Evolutionary conservation across 2,888 invertebrate species (phyloP), one percentile per base, ranked within the genome.

Genomic region (Lithosia quadra): DNA sequence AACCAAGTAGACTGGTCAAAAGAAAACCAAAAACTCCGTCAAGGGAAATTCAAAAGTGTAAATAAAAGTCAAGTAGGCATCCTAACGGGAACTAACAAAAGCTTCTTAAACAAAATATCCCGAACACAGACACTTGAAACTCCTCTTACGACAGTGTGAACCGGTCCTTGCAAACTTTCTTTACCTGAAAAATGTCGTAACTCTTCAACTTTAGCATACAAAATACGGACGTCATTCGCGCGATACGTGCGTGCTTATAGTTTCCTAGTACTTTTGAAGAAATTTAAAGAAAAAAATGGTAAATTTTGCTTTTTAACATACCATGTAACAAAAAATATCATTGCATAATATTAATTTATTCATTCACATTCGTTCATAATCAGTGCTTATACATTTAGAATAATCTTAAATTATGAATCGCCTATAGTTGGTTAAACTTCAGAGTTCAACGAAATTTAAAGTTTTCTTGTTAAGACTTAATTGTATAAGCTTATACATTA

Each of bases 391-490:
- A 0, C 15, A 15, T 15, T 39, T 39, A 13, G 15, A 39, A 21
- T n/a, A 58, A 58, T 13, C 22, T 39, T 39, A 8, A 49, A 49
- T n/a, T n/a, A 9, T 9, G n/a, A 24, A 9, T 0, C 10, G 7
- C 58, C 59, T 77, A 67, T 70, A 69, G 67, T 74, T 80, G 62
- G 74, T 72, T 74, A 67, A 68, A 73, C 72, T 69, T 68, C 43
- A 39, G 72, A 76, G 78, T 78, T 67, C 62, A 65, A 60, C 72
- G 71, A 71, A 75, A 77, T 80, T 59, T 8, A 77, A 86, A 86
- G 77, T 87, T 87, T 84, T 85, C 86, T 86, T 85, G 86, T 86
- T 86, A 86, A 78, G 71, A 68, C 72, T 69, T 62, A 68, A 60
- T 68, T 68, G 78, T 66, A 8, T 49, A 49, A 49, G 2, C 49